Evolutionary conservation across 35 echinoderm and acorn worm genomes (phyloP), one percentile per base, ranked within the genome.

Genomic region (Apostichopus californicus): DNA sequence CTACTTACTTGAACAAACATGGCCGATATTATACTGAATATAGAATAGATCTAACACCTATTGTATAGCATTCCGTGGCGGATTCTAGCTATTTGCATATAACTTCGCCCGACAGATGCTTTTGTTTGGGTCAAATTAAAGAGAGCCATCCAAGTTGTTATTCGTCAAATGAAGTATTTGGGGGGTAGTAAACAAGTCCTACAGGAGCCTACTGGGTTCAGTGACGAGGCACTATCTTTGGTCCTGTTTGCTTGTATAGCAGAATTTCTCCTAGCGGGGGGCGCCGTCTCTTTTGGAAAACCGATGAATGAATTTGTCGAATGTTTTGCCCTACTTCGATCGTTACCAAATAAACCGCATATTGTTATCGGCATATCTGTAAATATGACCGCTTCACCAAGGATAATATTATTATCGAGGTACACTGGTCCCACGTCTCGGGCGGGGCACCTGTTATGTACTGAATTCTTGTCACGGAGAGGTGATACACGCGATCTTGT

Each of bases 271-370:
- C 55, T 83, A 83, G 80, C 80, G 80, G 80, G 80, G 80, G 80
- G 80, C 80, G 80, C 80, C 80, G 80, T 83, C 80, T 46, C 12
- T 17, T 14, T 55, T 17, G n/a, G 34, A 55, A 18, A 55, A 56
- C 80, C 53, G 24, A 83, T 83, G 25, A 83, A 83, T 55, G 80
- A 53, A 46, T n/a, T 56, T 25, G 52, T 18, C 80, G 80, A 83
- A 83, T 83, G 80, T 83, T 83, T 83, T 83, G 80, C 80, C 80
- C 80, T 34, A 83, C 55, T 83, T 83, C 24, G 80, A 46, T 46
- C 78, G 14, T 46, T 80, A 14, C 78, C 78, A 80, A 80, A 80
- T 54, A 80, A 54, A 21, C 78, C 5, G 78, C 24, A 54, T 80
- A 80, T 80, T 80, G 53, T 80, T 80, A 26, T 34, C 53, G 8